These are phyloP conservation scores for Agapostemon virescens DNA, from an alignment of 2,888 invertebrate genomes.

Conservation along the genomic window DNA sequence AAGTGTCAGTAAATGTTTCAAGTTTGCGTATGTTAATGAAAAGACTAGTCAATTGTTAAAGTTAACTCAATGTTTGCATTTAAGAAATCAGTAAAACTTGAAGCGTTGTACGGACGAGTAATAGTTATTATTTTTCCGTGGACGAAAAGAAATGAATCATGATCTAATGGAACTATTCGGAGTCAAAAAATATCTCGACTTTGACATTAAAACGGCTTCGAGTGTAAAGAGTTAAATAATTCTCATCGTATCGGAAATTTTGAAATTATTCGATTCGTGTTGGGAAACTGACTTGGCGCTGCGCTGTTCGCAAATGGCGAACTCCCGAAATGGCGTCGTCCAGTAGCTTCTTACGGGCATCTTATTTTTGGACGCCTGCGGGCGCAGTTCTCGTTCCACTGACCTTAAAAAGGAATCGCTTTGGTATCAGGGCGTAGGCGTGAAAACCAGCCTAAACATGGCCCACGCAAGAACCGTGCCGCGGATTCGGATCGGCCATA, in stretches of 20 bases:
- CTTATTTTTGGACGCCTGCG: conserved; percentile 46
- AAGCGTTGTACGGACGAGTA: too few species aligned
- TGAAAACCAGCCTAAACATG: conserved; percentile 43
- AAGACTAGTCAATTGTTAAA: too few species aligned
- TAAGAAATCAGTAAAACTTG: too few species aligned
- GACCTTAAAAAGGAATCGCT: conserved; percentile 63
- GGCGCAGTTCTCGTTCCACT: conserved; percentile 42
- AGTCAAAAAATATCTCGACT: too few species aligned
- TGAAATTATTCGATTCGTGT: neutral
- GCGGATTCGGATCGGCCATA: conserved; percentile 40
- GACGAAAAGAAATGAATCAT: too few species aligned
- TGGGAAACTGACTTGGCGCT: neutral
- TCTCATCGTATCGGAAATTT: neutral
- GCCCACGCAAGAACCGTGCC: conserved; percentile 49
- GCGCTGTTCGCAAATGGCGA: neutral
- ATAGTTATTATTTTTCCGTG: too few species aligned
- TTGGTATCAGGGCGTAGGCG: conserved; percentile 43
- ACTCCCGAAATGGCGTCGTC: conserved; percentile 12
- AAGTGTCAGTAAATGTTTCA: too few species aligned
- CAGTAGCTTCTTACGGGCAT: conserved; percentile 10
- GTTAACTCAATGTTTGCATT: too few species aligned
- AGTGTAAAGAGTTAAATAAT: too few species aligned
- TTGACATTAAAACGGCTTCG: too few species aligned
- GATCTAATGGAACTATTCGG: too few species aligned
- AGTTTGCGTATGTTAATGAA: too few species aligned